phyloP scores from a whole-genome alignment of 2,888 invertebrate species.

The Marasmarcha lunaedactyla region DNA sequence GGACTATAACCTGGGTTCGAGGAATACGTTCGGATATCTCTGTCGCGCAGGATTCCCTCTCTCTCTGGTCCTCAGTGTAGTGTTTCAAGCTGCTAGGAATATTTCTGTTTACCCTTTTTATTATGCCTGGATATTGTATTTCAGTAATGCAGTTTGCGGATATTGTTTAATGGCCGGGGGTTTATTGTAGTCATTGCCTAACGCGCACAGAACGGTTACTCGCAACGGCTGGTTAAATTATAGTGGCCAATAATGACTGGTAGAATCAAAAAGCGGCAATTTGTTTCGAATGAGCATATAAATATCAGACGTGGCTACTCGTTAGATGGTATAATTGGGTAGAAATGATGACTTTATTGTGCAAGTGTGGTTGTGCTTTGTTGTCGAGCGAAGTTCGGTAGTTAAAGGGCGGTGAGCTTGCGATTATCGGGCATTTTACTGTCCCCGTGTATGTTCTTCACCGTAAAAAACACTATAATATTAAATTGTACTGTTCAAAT shows the following conservation, averaged over 20 bases:
- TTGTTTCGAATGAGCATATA: too few relatives aligned
- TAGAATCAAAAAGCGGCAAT: too few relatives aligned
- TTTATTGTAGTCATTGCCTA: neutral
- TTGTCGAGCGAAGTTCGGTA: too few relatives aligned
- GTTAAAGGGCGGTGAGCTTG: too few relatives aligned
- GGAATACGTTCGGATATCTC: conserved; percentile 26
- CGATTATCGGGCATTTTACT: too few relatives aligned
- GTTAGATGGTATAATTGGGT: too few relatives aligned
- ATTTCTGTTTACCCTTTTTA: conserved; percentile 24
- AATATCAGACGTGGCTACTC: too few relatives aligned
- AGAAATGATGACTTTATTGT: too few relatives aligned
- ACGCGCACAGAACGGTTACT: neutral
- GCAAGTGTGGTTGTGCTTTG: too few relatives aligned
- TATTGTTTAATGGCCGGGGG: neutral
- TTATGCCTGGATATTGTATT: neutral
- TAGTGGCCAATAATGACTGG: neutral
- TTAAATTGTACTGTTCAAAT: too few relatives aligned
- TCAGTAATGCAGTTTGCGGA: conserved; percentile 1
- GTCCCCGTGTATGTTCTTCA: too few relatives aligned
- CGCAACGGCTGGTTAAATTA: neutral
- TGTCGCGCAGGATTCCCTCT: conserved; percentile 14
- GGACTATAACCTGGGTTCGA: conserved; percentile 55
- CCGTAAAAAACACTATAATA: too few relatives aligned
- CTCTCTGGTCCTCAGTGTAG: conserved; percentile 5
- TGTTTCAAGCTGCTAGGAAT: conserved; percentile 24